A percentile compares a stretch with the other conserved stretches of the same genome.
These are phyloP conservation scores for Subacronicta megacephala DNA, from an alignment of 2,888 invertebrate genomes.

Conservation along the genomic window DNA sequence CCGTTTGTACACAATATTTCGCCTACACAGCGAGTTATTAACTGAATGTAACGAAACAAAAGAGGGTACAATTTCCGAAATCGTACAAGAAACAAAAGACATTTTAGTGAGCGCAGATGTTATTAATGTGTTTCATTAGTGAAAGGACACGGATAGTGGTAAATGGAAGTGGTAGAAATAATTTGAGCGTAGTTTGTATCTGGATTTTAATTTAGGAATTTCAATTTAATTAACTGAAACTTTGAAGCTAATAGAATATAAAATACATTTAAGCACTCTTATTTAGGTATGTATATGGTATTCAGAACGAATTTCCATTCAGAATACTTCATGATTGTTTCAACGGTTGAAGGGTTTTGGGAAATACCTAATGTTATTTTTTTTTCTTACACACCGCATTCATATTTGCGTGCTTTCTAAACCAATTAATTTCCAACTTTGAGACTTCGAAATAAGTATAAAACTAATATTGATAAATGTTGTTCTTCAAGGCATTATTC, in stretches of 20 bases:
- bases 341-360: too few relatives aligned
- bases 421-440: too few relatives aligned
- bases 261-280: neutral
- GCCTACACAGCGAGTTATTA: slow-evolving; percentile 49
- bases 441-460: too few relatives aligned
- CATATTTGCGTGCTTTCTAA: too few relatives aligned
- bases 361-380: too few relatives aligned
- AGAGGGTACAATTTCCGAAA: slow-evolving; percentile 66
- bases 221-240: neutral
- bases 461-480: too few relatives aligned
- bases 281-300: too few relatives aligned
- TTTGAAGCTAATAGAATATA: too few relatives aligned
- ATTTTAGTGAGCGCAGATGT: slow-evolving; percentile 77
- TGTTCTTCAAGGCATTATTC: too few relatives aligned
- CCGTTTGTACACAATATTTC: slow-evolving; percentile 44
- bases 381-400: too few relatives aligned
- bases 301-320: too few relatives aligned
- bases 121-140: slow-evolving; percentile 82
- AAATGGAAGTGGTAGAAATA: slow-evolving; percentile 53
- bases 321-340: too few relatives aligned
- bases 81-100: slow-evolving; percentile 75
- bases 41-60: slow-evolving; percentile 57
- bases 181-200: slow-evolving; percentile 33
- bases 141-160: slow-evolving; percentile 44
- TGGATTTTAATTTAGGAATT: slow-evolving; percentile 4